Evolutionary conservation across 2,888 invertebrate species (phyloP).

Genomic region (Temnothorax rugatulus): DNA sequence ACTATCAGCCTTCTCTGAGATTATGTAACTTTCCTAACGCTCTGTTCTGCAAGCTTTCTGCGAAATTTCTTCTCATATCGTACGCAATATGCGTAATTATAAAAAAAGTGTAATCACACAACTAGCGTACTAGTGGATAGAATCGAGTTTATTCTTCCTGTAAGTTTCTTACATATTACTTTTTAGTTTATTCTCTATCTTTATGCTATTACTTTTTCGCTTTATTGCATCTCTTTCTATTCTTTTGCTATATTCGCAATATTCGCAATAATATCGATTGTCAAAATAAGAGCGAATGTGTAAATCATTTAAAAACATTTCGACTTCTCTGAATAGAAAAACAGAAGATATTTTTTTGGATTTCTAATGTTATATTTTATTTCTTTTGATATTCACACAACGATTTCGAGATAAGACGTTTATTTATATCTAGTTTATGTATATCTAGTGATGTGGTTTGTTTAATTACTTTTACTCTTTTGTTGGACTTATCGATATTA

Average conservation of each 20-base stretch:
- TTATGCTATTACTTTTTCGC: not conserved
- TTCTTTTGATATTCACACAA: not conserved
- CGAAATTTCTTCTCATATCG: not conserved
- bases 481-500: slow-evolving; percentile 2
- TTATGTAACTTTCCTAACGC: not conserved
- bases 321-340: not conserved
- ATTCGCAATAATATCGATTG: not conserved
- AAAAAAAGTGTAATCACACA: not conserved
- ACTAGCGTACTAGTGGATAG: not conserved
- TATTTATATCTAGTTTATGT: not conserved
- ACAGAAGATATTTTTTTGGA: slow-evolving; percentile 4
- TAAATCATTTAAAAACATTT: not conserved
- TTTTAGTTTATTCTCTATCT: not conserved
- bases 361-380: not conserved
- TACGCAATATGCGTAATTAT: not conserved
- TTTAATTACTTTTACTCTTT: not conserved
- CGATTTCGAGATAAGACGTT: not conserved
- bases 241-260: no score
- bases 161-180: not conserved
- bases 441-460: not conserved
- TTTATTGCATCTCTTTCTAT: not conserved
- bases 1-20: not conserved
- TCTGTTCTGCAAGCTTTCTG: not conserved
- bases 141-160: not conserved
- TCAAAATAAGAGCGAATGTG: not conserved